Evolutionary conservation across 2,888 invertebrate species (phyloP).

Genomic region (Noctua janthina): DNA sequence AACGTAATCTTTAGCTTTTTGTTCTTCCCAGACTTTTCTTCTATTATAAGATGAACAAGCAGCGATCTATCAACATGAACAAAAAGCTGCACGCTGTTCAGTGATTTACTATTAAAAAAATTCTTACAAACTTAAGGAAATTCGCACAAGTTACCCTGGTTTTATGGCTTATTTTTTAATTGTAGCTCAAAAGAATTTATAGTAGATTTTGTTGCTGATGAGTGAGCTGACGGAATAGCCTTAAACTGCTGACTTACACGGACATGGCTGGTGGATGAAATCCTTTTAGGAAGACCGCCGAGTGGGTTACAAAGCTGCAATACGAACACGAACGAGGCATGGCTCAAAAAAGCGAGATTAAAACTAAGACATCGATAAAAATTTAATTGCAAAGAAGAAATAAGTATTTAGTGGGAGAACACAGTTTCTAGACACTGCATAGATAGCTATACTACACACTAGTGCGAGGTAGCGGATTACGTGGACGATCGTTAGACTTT

Average conservation of each 20-base stretch:
- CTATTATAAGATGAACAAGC: constrained; percentile 59
- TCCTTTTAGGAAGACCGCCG: neutral
- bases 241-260: neutral
- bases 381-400: constrained; percentile 6
- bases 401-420: neutral
- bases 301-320: neutral
- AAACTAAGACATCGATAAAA: neutral
- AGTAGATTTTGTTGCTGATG: neutral
- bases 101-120: constrained; percentile 40
- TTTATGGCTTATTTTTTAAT: neutral
- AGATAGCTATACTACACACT: neutral
- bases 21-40: constrained; percentile 39
- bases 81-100: constrained; percentile 28
- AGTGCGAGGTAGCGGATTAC: constrained; percentile 26
- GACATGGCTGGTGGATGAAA: neutral
- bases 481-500: constrained; percentile 47
- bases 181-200: neutral
- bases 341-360: neutral
- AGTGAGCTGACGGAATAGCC: neutral
- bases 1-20: constrained; percentile 48
- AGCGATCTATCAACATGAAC: constrained; percentile 58
- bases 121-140: constrained; percentile 10
- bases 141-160: neutral
- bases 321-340: neutral
- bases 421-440: neutral